Evolutionary conservation across 2,113 vertebrate species (phyloP).

Genomic region (Pavo muticus): DNA sequence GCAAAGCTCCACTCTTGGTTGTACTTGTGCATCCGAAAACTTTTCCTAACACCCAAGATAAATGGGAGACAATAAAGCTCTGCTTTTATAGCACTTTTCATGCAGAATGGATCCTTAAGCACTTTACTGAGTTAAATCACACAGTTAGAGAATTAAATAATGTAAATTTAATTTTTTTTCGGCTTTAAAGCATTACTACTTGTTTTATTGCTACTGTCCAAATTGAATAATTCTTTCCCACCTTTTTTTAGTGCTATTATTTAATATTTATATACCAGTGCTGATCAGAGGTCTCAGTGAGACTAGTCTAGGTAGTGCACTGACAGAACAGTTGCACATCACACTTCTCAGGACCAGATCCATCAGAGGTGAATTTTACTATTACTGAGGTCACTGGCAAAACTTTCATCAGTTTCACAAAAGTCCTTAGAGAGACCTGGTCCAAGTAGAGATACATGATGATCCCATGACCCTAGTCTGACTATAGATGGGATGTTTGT

Average conservation of each 20-base stretch:
- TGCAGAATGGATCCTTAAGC: slow-evolving; percentile 45
- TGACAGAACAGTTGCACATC: neutral
- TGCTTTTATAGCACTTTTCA: slow-evolving; percentile 31
- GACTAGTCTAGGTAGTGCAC: neutral
- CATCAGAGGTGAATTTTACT: neutral
- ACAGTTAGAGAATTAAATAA: slow-evolving; percentile 51
- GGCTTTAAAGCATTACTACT: slow-evolving; percentile 33
- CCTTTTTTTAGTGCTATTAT: slow-evolving; percentile 33
- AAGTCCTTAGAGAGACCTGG: neutral
- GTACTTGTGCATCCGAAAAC: slow-evolving; percentile 2
- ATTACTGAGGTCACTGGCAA: neutral
- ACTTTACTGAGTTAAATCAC: slow-evolving; percentile 47
- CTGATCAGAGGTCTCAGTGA: neutral
- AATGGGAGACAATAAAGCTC: slow-evolving; percentile 60
- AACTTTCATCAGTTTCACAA: neutral
- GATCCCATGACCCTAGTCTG: neutral
- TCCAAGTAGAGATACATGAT: neutral
- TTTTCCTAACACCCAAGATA: slow-evolving; percentile 33
- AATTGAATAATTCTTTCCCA: slow-evolving; percentile 36
- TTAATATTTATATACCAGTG: slow-evolving; percentile 48
- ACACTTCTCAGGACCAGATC: neutral
- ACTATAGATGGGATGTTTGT: fast-evolving
- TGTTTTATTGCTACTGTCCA: slow-evolving; percentile 55
- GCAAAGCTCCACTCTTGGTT: neutral
- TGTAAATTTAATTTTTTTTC: slow-evolving; percentile 54